Evolutionary conservation across 2,888 invertebrate genomes (phyloP).

Genomic region (Noctua fimbriata): DNA sequence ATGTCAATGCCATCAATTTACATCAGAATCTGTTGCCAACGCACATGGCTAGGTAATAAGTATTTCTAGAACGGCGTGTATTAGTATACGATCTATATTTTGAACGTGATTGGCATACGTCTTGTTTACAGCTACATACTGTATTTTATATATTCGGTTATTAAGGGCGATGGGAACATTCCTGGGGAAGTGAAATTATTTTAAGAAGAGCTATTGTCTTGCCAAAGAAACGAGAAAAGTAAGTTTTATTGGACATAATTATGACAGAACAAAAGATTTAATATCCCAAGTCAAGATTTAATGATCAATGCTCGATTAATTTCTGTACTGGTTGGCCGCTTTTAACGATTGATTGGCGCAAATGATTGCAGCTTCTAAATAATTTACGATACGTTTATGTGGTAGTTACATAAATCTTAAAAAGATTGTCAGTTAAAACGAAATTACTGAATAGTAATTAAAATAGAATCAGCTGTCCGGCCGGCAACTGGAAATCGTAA

Average conservation of each 20-base stretch:
- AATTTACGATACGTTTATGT: slow-evolving; percentile 19
- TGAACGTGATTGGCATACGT: slow-evolving; percentile 54
- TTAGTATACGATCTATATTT: slow-evolving; percentile 65
- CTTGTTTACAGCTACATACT: slow-evolving; percentile 31
- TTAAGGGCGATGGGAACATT: not conserved
- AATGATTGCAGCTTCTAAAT: slow-evolving; percentile 1
- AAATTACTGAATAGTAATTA: slow-evolving; percentile 25
- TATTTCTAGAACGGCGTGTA: slow-evolving; percentile 73
- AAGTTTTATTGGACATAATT: slow-evolving; percentile 25
- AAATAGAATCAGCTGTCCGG: not conserved
- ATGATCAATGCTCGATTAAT: slow-evolving; percentile 19
- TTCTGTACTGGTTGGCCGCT: slow-evolving; percentile 9
- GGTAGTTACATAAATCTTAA: slow-evolving; percentile 14
- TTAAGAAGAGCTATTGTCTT: slow-evolving; percentile 12
- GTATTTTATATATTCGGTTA: slow-evolving; percentile 29
- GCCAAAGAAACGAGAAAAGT: not conserved
- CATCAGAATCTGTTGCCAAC: slow-evolving; percentile 64
- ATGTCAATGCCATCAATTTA: slow-evolving; percentile 74
- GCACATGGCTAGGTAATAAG: slow-evolving; percentile 48
- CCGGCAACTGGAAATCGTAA: not conserved
- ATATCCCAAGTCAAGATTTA: not conserved
- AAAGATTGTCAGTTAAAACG: slow-evolving; percentile 4
- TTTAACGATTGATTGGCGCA: slow-evolving; percentile 26
- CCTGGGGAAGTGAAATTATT: slow-evolving; percentile 9
- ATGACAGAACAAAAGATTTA: slow-evolving; percentile 16